Evolutionary conservation across 1,140 invertebrate genomes (phyloP).

Genomic region (Sinonovacula constricta): DNA sequence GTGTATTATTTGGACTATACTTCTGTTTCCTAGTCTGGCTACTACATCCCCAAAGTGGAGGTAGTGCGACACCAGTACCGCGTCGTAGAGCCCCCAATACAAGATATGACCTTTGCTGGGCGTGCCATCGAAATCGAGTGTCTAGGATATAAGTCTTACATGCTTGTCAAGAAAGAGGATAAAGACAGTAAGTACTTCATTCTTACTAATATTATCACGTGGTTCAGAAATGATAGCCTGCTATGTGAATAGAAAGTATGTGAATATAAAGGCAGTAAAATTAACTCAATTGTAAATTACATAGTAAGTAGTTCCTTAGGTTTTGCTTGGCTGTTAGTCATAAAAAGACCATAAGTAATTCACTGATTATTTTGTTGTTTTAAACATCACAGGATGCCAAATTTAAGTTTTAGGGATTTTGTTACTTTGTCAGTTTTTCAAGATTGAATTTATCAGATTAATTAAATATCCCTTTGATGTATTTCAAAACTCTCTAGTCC

Average conservation of each 20-base stretch:
- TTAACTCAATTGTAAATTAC: background rate
- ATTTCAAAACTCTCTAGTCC: no score
- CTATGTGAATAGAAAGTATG: no score
- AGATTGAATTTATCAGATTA: no score
- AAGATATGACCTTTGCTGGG: constrained; percentile 84
- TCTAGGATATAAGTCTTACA: constrained; percentile 85
- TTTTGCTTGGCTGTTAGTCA: background rate
- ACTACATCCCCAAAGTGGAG: constrained; percentile 90
- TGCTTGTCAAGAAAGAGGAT: constrained; percentile 80
- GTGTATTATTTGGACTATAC: no score
- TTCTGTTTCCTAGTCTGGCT: constrained; percentile 82
- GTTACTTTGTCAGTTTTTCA: no score
- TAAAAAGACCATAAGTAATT: constrained; percentile 19
- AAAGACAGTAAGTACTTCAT: background rate
- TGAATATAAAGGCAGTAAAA: no score
- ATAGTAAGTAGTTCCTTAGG: background rate
- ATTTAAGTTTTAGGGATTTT: no score
- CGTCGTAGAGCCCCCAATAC: constrained; percentile 86
- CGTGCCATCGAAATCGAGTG: constrained; percentile 87
- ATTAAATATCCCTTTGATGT: no score
- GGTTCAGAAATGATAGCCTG: background rate
- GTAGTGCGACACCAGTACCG: constrained; percentile 88
- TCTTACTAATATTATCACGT: background rate
- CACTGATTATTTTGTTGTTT: no score
- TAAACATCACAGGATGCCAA: no score